Percentiles rank a stretch among this genome's conserved stretches.
Evolutionary conservation across 2,888 invertebrate genomes (phyloP).

Genomic region (Mimachlamys varia): DNA sequence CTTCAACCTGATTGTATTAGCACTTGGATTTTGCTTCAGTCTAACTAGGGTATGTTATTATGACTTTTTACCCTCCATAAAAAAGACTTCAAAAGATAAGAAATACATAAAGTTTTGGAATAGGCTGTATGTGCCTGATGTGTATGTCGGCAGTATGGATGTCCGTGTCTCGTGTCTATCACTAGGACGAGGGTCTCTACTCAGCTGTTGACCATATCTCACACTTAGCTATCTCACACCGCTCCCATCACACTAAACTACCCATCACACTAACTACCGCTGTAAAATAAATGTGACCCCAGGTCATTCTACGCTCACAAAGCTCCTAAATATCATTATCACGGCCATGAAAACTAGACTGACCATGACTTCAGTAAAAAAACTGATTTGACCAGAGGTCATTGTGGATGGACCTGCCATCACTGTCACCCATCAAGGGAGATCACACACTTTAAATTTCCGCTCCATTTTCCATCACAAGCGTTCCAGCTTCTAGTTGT

Average conservation of each 20-base stretch:
- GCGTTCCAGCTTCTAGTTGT: constrained; percentile 9
- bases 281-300: not conserved
- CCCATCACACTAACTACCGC: not conserved
- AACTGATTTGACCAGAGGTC: constrained; percentile 17
- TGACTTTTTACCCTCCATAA: too few species aligned
- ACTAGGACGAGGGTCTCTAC: too few species aligned
- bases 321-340: constrained; percentile 20
- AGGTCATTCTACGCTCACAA: not conserved
- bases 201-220: not conserved
- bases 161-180: too few species aligned
- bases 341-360: not conserved
- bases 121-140: not conserved
- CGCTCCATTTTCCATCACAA: constrained; percentile 31
- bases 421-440: not conserved
- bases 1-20: too few species aligned
- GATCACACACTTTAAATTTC: constrained; percentile 1
- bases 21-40: too few species aligned
- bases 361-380: not conserved
- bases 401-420: not conserved
- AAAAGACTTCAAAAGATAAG: too few species aligned
- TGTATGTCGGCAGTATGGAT: too few species aligned
- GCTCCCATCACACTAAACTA: not conserved
- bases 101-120: too few species aligned
- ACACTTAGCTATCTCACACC: too few species aligned
- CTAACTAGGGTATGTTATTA: too few species aligned